These are phyloP conservation scores for Eupristina koningsbergeri DNA, from an alignment of 1,140 invertebrate species.

Conservation along the genomic window DNA sequence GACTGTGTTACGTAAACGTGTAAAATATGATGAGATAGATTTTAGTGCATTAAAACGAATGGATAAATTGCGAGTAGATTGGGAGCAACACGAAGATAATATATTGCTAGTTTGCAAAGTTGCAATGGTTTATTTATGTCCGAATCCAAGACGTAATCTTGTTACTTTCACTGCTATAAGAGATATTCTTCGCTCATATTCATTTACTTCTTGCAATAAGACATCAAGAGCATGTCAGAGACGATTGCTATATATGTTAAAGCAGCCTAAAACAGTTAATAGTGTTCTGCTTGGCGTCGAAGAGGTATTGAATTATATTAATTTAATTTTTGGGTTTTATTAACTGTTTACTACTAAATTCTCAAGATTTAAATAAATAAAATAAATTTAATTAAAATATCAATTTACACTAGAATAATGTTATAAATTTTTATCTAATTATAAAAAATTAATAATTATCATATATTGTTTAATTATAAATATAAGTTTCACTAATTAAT, in stretches of 20 bases:
- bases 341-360: no score
- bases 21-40: constrained; percentile 80
- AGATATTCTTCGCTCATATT: constrained; percentile 77
- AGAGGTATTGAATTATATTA: constrained; percentile 70
- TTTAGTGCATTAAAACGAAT: constrained; percentile 78
- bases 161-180: constrained; percentile 74
- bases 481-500: no score
- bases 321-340: neutral
- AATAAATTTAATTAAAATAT: no score
- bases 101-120: constrained; percentile 81
- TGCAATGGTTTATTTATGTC: constrained; percentile 78
- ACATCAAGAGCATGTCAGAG: constrained; percentile 81
- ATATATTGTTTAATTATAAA: no score
- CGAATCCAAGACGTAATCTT: constrained; percentile 71
- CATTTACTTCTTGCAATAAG: constrained; percentile 77
- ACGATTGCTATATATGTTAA: constrained; percentile 78
- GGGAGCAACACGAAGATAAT: constrained; percentile 78
- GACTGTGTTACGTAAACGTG: constrained; percentile 53
- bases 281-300: constrained; percentile 77
- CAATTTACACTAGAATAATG: no score
- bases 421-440: no score
- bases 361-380: no score
- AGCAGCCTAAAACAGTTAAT: constrained; percentile 74
- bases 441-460: no score
- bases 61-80: constrained; percentile 78